phyloP scores from a whole-genome alignment of 2,888 invertebrate genomes.

The Balanococcus diminutus region DNA sequence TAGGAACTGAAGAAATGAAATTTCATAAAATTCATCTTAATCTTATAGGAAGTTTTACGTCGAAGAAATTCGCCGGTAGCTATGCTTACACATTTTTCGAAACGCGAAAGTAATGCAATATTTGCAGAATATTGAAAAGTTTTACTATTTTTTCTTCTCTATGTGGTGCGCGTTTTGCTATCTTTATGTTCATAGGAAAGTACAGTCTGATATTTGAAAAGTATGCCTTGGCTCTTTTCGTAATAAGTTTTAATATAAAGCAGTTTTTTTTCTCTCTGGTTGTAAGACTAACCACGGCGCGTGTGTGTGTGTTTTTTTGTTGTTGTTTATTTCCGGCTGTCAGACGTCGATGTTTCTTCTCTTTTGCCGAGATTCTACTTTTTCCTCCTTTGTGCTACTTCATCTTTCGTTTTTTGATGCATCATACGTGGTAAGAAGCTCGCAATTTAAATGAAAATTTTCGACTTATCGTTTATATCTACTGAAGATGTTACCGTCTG shows the following conservation, averaged over 20 bases:
- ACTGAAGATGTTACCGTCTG: background rate
- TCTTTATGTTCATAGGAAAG: constrained; percentile 32
- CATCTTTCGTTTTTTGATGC: background rate
- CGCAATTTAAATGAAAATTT: constrained; percentile 3
- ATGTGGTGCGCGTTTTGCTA: constrained; percentile 2
- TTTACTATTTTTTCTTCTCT: constrained; percentile 45
- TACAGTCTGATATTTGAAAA: constrained; percentile 30
- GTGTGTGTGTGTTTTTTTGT: too few species aligned
- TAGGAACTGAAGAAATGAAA: constrained; percentile 31
- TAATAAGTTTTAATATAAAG: constrained; percentile 42
- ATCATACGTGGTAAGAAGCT: constrained; percentile 8
- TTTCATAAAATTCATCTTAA: constrained; percentile 54
- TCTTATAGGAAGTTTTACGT: constrained; percentile 52
- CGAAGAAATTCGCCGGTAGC: constrained; percentile 51
- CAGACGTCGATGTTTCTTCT: constrained; percentile 29
- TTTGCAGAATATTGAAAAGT: constrained; percentile 53
- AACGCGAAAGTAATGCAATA: constrained; percentile 48
- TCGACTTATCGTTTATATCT: background rate
- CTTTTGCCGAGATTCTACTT: background rate
- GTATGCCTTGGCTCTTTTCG: constrained; percentile 40
- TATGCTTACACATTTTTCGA: constrained; percentile 49
- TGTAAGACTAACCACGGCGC: constrained; percentile 25
- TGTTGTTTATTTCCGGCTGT: constrained; percentile 32
- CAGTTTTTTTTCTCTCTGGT: constrained; percentile 25
- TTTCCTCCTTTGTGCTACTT: background rate